These are phyloP conservation scores for Drepana arcuata DNA, from an alignment of 1,140 invertebrate species.

Conservation along the genomic window DNA sequence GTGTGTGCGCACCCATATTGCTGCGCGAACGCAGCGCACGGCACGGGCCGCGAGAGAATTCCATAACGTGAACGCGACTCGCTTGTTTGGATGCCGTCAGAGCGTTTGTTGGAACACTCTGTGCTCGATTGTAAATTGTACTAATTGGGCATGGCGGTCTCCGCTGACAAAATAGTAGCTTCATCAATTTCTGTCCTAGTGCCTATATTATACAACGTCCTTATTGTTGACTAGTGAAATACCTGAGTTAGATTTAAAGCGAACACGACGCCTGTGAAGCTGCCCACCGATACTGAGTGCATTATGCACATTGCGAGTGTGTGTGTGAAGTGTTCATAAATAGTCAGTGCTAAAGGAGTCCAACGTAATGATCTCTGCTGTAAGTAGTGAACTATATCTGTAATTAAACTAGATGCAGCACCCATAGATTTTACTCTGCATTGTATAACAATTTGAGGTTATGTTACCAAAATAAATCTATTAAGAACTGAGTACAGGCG, in stretches of 20 bases:
- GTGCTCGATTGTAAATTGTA: conserved; percentile 59
- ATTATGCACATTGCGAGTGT: conserved; percentile 56
- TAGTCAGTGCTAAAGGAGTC: conserved; percentile 56
- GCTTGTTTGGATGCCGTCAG: conserved; percentile 60
- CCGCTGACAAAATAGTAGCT: conserved; percentile 45
- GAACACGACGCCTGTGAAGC: conserved; percentile 36
- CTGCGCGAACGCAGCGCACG: conserved; percentile 58
- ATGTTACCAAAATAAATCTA: too few species aligned
- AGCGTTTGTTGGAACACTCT: conserved; percentile 53
- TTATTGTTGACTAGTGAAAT: conserved; percentile 40
- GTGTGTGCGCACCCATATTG: conserved; percentile 43
- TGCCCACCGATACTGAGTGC: conserved; percentile 36
- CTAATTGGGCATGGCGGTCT: conserved; percentile 66
- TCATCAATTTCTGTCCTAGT: conserved; percentile 43
- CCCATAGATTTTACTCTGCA: conserved; percentile 21
- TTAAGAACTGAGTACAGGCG: too few species aligned
- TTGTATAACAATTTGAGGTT: conserved; percentile 53
- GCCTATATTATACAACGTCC: conserved; percentile 40
- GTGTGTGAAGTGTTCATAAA: conserved; percentile 62
- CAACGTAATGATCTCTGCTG: conserved; percentile 50
- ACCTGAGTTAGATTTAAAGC: conserved; percentile 34
- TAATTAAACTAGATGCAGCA: too few species aligned
- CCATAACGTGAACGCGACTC: conserved; percentile 58
- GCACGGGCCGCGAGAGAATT: conserved; percentile 44
- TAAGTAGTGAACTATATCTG: conserved; percentile 34